Evolutionary conservation across 2,113 vertebrate genomes (phyloP).

Genomic region (Cettia cetti): DNA sequence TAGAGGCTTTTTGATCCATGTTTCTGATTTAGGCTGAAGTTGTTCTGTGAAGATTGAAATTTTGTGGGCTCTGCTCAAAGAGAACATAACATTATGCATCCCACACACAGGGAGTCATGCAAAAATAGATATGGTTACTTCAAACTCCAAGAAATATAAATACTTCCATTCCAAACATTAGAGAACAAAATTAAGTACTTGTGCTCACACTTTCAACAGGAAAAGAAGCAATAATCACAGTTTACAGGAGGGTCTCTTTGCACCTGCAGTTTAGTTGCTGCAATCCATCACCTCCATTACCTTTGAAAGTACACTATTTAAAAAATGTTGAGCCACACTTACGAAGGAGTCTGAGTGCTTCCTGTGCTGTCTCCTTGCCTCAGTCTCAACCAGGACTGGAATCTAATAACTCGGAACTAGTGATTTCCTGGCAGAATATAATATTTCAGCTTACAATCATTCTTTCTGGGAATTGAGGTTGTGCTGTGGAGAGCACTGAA

Average conservation of each 20-base stretch:
- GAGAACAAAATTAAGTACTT: background rate
- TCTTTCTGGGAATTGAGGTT: conserved; percentile 52
- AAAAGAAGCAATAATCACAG: background rate
- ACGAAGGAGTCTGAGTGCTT: background rate
- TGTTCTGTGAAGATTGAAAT: background rate
- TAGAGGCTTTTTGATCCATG: background rate
- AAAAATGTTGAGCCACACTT: conserved; percentile 12
- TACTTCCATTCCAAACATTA: background rate
- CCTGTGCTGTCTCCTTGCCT: conserved; percentile 25
- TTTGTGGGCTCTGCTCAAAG: background rate
- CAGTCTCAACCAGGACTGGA: conserved; percentile 27
- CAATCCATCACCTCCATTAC: background rate
- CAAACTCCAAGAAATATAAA: background rate
- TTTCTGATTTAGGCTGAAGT: background rate
- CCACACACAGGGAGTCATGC: background rate
- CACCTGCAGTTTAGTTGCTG: conserved; percentile 22
- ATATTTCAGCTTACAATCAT: conserved; percentile 41
- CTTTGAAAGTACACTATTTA: background rate
- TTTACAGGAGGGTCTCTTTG: background rate
- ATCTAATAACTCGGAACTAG: conserved; percentile 44
- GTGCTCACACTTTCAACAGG: background rate
- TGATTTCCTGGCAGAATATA: conserved; percentile 61
- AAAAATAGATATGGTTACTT: background rate
- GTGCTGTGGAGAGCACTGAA: background rate
- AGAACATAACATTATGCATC: background rate